Conservation (phyloP, 2,113 vertebrate species). For the Myrmophylax atrothorax region DNA sequence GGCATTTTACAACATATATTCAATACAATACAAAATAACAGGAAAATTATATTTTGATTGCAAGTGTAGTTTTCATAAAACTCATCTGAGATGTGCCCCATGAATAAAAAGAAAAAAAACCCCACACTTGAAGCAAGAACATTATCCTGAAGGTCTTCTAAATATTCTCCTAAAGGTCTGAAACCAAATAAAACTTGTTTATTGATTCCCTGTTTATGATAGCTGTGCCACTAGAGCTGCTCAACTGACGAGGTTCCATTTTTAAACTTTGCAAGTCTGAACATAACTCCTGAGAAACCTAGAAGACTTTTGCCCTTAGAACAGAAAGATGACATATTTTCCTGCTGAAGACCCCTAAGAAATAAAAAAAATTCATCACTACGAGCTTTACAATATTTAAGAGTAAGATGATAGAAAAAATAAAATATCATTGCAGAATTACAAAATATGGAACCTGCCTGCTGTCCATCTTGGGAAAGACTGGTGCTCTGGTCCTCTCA, state of each 20-base stretch:
- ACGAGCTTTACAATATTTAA: background rate
- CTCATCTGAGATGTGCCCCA: fast-evolving
- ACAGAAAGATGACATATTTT: background rate
- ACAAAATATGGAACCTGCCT: background rate
- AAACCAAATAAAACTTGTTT: background rate
- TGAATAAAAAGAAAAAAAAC: background rate
- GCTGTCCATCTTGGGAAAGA: background rate
- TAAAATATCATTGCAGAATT: background rate
- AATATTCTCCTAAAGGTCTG: background rate
- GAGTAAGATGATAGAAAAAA: background rate
- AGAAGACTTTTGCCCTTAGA: background rate
- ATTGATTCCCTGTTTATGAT: background rate
- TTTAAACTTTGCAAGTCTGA: background rate
- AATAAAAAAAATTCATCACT: background rate
- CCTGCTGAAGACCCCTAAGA: background rate
- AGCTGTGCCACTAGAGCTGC: background rate
- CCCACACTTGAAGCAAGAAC: background rate
- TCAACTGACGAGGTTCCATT: background rate
- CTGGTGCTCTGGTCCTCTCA: background rate
- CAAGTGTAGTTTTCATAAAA: background rate
- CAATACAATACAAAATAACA: background rate
- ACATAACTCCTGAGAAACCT: background rate
- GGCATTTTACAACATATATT: background rate
- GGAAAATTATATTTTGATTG: background rate
- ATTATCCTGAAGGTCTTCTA: background rate